These are phyloP conservation scores for Hippocampus comes DNA, from an alignment of 2,113 vertebrate species.

Conservation along the genomic window DNA sequence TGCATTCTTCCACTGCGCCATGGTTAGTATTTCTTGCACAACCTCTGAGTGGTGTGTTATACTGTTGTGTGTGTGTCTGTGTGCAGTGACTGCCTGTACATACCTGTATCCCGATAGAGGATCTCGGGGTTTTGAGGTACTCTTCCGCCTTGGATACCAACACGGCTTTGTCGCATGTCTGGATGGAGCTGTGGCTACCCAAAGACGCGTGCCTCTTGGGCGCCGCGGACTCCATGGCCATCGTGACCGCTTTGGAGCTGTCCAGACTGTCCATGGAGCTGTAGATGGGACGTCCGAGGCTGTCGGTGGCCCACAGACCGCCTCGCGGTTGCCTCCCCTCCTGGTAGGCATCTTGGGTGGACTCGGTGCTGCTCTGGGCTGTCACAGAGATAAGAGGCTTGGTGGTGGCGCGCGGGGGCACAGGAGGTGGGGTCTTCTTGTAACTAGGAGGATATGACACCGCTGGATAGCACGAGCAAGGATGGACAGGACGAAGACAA, in stretches of 20 bases:
- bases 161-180: constrained; percentile 87
- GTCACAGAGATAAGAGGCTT: constrained; percentile 98
- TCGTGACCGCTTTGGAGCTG: constrained; percentile 91
- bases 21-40: background rate
- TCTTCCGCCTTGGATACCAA: constrained; percentile 87
- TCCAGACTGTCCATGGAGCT: constrained; percentile 94
- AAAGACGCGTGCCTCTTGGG: constrained; percentile 77
- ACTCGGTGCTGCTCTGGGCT: constrained; percentile 98
- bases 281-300: constrained; percentile 81
- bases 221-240: constrained; percentile 87
- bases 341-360: constrained; percentile 94
- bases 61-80: no score
- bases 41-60: background rate
- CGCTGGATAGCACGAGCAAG: constrained; percentile 58
- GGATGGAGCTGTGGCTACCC: constrained; percentile 79
- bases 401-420: constrained; percentile 91
- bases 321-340: constrained; percentile 83
- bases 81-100: no score
- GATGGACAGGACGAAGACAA: constrained; percentile 57
- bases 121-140: constrained; percentile 85
- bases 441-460: constrained; percentile 88
- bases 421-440: constrained; percentile 93
- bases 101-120: constrained; percentile 98
- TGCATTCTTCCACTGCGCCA: background rate
- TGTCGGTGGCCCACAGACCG: constrained; percentile 84